Evolutionary conservation across 2,113 vertebrate genomes (phyloP).

Genomic region (Edolisoma coerulescens): DNA sequence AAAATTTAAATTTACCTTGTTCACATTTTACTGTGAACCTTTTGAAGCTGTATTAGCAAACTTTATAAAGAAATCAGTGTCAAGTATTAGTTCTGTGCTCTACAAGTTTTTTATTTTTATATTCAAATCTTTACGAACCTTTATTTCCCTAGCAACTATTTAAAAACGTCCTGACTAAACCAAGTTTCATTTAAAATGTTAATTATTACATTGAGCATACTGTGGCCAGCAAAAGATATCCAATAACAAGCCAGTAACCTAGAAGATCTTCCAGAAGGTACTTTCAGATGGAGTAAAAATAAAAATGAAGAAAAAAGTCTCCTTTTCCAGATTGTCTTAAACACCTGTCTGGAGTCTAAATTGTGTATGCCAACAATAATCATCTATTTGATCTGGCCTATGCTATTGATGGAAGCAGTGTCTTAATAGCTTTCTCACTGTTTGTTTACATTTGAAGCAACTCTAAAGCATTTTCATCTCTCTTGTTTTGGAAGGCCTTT

Average conservation of each 20-base stretch:
- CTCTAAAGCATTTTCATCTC: background rate
- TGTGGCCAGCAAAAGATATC: background rate
- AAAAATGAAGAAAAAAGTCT: background rate
- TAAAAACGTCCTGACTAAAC: background rate
- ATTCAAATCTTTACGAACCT: background rate
- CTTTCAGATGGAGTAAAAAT: background rate
- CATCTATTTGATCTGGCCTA: background rate
- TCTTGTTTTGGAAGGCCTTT: background rate
- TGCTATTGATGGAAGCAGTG: background rate
- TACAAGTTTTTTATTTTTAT: background rate
- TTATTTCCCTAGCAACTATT: background rate
- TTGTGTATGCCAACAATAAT: background rate
- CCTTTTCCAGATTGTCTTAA: background rate
- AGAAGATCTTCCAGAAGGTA: background rate
- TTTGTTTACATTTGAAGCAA: background rate
- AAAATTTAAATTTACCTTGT: background rate
- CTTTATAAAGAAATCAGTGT: background rate
- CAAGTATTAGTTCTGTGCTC: background rate
- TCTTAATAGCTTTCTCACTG: background rate
- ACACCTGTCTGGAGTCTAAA: background rate
- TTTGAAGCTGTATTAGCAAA: background rate
- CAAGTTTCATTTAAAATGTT: background rate
- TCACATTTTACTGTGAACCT: background rate
- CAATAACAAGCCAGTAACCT: background rate
- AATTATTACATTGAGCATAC: background rate